Percentiles rank a stretch among this genome's conserved stretches.
Conservation (phyloP, 1,140 invertebrate species). For the Drosophila gunungcola region DNA sequence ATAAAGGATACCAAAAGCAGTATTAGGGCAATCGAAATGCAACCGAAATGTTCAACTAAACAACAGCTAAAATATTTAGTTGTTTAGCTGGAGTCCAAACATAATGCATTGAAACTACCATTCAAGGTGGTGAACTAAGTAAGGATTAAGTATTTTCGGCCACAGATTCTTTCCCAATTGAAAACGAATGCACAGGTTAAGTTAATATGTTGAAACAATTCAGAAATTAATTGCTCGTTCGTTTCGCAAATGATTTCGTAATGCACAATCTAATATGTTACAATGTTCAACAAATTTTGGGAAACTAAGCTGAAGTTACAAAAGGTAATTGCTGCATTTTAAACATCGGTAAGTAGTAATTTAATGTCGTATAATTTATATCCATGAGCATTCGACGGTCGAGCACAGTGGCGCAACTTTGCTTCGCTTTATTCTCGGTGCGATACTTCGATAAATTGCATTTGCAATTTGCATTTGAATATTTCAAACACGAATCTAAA, state of each 20-base stretch:
- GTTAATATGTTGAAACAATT: background rate
- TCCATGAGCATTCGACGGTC: conserved; percentile 20
- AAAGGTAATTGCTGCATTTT: background rate
- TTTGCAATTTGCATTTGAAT: conserved; percentile 72
- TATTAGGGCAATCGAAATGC: conserved; percentile 20
- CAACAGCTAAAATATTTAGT: background rate
- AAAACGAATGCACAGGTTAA: background rate
- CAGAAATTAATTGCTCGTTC: background rate
- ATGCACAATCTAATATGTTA: background rate
- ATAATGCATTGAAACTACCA: background rate
- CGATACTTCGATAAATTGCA: conserved; percentile 61
- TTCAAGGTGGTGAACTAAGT: background rate
- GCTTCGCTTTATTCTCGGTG: conserved; percentile 12
- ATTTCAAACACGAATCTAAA: conserved; percentile 65
- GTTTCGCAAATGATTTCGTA: background rate
- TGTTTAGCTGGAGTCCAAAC: background rate
- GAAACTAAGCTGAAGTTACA: background rate
- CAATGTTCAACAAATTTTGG: background rate
- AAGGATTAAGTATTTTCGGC: too few species aligned
- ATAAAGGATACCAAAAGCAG: conserved; percentile 42
- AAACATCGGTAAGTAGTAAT: background rate
- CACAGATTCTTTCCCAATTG: too few species aligned
- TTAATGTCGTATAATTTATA: background rate
- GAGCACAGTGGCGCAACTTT: background rate
- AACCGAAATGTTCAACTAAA: conserved; percentile 26